These are phyloP conservation scores for Parapsyche elsis DNA, from an alignment of 1,140 invertebrate genomes.

Conservation along the genomic window DNA sequence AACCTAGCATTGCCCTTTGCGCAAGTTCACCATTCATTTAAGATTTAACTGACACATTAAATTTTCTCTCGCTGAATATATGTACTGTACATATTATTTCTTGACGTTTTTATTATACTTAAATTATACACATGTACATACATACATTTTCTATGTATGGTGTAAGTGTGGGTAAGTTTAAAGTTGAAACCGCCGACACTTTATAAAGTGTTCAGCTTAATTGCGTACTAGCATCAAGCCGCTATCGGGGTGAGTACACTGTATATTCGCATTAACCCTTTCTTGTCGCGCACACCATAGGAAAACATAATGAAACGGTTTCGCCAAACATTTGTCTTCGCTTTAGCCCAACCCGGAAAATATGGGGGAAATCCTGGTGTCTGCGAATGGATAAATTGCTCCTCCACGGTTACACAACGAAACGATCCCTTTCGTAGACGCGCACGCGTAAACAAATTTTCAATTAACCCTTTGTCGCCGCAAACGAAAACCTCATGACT, in stretches of 20 bases:
- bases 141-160: too few species aligned
- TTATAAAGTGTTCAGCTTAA: conserved; percentile 2
- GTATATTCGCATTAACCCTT: neutral
- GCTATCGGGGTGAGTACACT: neutral
- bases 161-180: too few species aligned
- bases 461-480: neutral
- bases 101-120: too few species aligned
- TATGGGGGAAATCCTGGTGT: neutral
- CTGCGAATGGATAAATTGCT: neutral
- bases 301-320: conserved; percentile 8
- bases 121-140: too few species aligned
- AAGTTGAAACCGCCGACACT: neutral
- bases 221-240: neutral
- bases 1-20: too few species aligned
- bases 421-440: neutral
- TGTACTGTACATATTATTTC: too few species aligned
- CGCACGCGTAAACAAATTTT: neutral
- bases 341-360: neutral
- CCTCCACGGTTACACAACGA: neutral
- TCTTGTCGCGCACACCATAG: neutral
- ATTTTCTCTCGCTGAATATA: too few species aligned
- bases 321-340: conserved; percentile 6
- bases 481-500: too few species aligned
- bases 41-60: too few species aligned
- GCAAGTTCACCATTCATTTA: too few species aligned